Base-by-base conservation (phyloP, 2,888 invertebrate species). In the Hydrotaea cyrtoneurina region DNA sequence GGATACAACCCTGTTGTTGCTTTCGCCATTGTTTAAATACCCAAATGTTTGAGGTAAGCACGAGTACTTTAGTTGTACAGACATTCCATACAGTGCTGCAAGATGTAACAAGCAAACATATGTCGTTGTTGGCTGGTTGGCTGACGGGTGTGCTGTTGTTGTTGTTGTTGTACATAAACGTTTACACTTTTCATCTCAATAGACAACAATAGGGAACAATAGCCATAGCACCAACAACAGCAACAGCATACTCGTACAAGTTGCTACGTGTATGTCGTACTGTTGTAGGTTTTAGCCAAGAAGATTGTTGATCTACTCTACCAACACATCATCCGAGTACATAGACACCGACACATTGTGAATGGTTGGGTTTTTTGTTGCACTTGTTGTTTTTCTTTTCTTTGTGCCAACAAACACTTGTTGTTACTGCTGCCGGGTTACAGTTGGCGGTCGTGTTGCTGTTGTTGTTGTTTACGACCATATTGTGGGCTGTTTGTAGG, bases 401-500 rank as follows among this genome's bases (percentile, higher is more conserved):
- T 13, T 59, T 59, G 36, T 83, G 80, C 73, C 77, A 84, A 80
- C 83, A 78, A 80, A 74, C 77, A 69, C 69, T 43, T 69, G 69
- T 69, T 69, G 43, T 46, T 66, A 71, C 82, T 62, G 62, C 23
- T 36, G 62, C 36, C 62, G 31, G 31, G 31, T 31, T 31, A 2
- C 31, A 4, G 31, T 31, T 31, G 31, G 31, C 7, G 31, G 31
- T 31, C 2, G 31, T 31, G 31, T 31, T 31, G 31, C 31, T 31
- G 62, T 31, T 36, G 26, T 84, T 84, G 80, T 78, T 84, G 78
- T 75, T 81, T 78, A 62, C 62, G 46, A 43, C 46, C 69, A 69
- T 69, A 72, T 79, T 77, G 85, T 85, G 85, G 85, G 77, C 74
- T 79, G 64, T 66, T 69, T 77, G 50, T 66, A 66, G 66, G 85